Evolutionary conservation across 1,140 invertebrate species (phyloP).

Genomic region (Myzus persicae): DNA sequence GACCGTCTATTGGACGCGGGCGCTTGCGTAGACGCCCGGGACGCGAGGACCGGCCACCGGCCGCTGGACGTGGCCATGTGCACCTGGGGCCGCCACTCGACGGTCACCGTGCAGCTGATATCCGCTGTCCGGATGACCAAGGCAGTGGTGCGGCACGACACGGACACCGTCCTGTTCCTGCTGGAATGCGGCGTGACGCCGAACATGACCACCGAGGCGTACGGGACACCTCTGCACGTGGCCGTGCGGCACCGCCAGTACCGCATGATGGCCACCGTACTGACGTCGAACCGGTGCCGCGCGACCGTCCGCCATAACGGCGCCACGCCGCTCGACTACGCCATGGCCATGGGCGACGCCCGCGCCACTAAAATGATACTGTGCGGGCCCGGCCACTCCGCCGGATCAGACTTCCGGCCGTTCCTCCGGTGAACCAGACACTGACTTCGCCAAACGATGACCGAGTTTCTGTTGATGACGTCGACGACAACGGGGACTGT

Average conservation of each 20-base stretch:
- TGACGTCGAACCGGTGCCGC: background rate
- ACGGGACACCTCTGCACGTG: conserved; percentile 32
- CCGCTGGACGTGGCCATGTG: conserved; percentile 32
- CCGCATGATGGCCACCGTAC: background rate
- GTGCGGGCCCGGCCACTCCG: background rate
- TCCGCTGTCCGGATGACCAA: background rate
- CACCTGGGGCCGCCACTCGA: background rate
- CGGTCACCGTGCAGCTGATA: background rate
- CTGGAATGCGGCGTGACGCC: conserved; percentile 36
- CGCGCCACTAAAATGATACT: background rate
- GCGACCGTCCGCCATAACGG: background rate
- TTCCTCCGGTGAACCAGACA: background rate
- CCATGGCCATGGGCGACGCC: conserved; percentile 6
- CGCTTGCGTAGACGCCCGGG: background rate
- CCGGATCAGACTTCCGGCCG: background rate
- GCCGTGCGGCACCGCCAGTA: conserved; percentile 20
- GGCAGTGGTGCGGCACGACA: conserved; percentile 23
- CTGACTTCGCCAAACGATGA: background rate
- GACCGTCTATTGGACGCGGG: conserved; percentile 1
- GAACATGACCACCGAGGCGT: conserved; percentile 30
- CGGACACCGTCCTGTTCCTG: conserved; percentile 1
- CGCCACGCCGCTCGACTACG: conserved; percentile 35
- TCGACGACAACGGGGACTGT: background rate
- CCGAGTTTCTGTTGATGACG: background rate
- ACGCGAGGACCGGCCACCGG: background rate